Conservation (phyloP, 2,113 vertebrate genomes). For the Epinephelus lanceolatus region DNA sequence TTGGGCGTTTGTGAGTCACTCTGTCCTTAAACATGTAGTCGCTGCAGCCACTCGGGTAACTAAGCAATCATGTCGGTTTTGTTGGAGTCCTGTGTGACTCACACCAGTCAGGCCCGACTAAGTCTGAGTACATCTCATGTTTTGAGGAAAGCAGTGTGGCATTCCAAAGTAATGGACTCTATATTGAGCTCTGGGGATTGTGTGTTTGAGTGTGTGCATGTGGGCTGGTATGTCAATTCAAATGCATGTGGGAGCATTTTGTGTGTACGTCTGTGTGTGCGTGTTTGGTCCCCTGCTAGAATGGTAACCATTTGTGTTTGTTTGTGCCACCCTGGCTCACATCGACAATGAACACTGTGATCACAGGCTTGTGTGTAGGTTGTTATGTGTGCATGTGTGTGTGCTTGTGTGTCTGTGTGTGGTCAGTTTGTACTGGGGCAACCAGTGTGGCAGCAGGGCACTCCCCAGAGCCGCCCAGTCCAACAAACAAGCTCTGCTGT, state of each 20-base stretch:
- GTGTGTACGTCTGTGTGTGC: conserved; percentile 38
- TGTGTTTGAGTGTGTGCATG: conserved; percentile 58
- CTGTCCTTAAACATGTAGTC: conserved; percentile 62
- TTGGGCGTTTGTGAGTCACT: conserved; percentile 73
- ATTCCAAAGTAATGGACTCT: conserved; percentile 70
- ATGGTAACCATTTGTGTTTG: conserved; percentile 70
- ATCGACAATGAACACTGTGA: conserved; percentile 71
- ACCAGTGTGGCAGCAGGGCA: conserved; percentile 47
- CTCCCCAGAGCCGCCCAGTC: conserved; percentile 50
- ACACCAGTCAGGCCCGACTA: conserved; percentile 32
- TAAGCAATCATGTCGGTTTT: conserved; percentile 50
- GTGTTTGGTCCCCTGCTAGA: conserved; percentile 61
- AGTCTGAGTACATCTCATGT: conserved; percentile 55
- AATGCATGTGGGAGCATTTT: conserved; percentile 55
- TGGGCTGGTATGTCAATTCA: conserved; percentile 62
- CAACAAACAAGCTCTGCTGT: conserved; percentile 57
- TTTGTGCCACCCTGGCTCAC: conserved; percentile 63
- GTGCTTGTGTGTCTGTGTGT: conserved; percentile 41
- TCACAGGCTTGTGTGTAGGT: conserved; percentile 57
- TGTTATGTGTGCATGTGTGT: conserved; percentile 23
- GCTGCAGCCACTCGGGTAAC: conserved; percentile 58
- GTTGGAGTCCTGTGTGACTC: conserved; percentile 61
- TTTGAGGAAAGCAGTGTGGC: conserved; percentile 61
- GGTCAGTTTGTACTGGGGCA: conserved; percentile 47
- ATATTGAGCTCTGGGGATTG: conserved; percentile 66